Percentiles rank a stretch among this genome's conserved stretches.
Conservation (phyloP, 2,113 vertebrate genomes). For the Paradoxurus hermaphroditus region DNA sequence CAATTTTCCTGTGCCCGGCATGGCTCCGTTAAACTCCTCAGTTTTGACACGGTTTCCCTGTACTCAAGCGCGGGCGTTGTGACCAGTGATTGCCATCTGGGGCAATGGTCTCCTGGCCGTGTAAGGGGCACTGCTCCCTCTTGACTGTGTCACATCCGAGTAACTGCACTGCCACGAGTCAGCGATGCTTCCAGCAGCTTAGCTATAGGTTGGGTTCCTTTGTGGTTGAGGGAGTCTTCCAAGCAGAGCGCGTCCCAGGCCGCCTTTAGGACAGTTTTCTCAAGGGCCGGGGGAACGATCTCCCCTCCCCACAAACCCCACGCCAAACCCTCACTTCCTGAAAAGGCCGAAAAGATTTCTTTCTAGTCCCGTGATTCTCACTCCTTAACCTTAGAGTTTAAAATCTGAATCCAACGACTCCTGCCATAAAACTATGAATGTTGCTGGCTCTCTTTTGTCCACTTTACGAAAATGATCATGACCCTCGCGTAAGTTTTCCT, state of each 20-base stretch:
- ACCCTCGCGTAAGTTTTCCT: neutral
- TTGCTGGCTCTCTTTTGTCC: neutral
- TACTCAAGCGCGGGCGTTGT: neutral
- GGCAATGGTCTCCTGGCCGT: neutral
- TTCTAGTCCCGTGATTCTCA: neutral
- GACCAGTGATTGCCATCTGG: neutral
- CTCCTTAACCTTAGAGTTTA: neutral
- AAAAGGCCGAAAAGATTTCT: neutral
- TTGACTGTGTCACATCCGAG: neutral
- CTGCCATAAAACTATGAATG: neutral
- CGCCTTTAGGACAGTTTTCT: neutral
- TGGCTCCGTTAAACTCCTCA: neutral
- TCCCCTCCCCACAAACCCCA: neutral
- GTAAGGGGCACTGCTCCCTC: neutral
- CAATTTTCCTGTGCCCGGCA: neutral
- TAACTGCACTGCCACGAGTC: neutral
- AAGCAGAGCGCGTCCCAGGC: neutral
- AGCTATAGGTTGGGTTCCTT: neutral
- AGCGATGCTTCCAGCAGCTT: neutral
- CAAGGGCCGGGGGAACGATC: neutral
- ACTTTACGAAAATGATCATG: neutral
- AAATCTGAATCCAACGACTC: neutral
- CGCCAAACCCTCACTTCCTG: neutral
- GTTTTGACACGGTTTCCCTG: neutral
- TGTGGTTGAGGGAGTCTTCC: neutral